Evolutionary conservation across 2,797 vertebrate genomes (phyloP).

Genomic region (Acanthurus tractus): DNA sequence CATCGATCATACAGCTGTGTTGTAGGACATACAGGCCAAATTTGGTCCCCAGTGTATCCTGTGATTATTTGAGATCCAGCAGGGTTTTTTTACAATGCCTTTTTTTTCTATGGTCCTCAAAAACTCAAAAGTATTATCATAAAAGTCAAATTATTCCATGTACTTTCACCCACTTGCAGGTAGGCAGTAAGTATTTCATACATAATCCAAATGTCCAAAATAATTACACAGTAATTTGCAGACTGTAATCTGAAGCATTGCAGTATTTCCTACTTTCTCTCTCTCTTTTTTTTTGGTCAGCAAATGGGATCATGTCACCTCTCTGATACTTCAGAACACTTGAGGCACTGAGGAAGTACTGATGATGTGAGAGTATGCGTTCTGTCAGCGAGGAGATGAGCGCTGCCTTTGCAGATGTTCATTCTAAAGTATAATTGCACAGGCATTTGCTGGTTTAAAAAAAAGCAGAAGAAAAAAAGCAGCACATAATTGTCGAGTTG

Average conservation of each 20-base stretch:
- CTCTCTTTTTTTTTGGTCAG: background rate
- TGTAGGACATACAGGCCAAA: too few relatives aligned
- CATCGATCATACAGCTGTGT: too few relatives aligned
- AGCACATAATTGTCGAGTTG: conserved; percentile 40
- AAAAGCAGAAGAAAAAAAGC: conserved; percentile 7
- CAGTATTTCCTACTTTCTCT: background rate
- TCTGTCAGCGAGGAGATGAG: conserved; percentile 33
- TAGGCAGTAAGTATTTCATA: background rate
- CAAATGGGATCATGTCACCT: conserved; percentile 18
- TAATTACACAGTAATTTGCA: background rate
- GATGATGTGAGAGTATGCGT: conserved; percentile 19
- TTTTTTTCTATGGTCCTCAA: background rate
- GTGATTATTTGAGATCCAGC: too few relatives aligned
- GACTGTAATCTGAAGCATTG: background rate
- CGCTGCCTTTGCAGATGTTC: conserved; percentile 57
- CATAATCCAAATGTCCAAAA: background rate
- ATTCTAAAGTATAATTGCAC: conserved; percentile 50
- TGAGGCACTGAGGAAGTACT: conserved; percentile 1
- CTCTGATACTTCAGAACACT: conserved; percentile 26
- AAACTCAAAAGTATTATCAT: background rate
- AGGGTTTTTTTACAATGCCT: too few relatives aligned
- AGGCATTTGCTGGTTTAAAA: conserved; percentile 23
- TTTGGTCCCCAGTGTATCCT: too few relatives aligned
- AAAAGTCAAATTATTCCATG: too few relatives aligned
- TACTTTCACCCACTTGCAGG: background rate